phyloP scores from a whole-genome alignment of 1,140 invertebrate genomes.

The Semibalanus balanoides region DNA sequence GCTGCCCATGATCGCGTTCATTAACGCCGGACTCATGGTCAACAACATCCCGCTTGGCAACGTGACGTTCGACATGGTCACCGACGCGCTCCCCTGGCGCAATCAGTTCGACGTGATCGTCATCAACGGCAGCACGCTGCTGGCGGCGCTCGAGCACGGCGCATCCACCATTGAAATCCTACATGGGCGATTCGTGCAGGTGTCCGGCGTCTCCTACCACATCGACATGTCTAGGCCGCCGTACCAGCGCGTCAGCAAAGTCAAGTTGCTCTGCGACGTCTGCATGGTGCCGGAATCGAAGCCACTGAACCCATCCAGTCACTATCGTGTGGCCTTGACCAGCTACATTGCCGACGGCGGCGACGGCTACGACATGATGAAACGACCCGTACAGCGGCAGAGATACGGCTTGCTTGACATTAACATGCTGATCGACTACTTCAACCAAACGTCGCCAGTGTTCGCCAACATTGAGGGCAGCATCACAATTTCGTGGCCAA shows the following conservation, averaged over 20 bases:
- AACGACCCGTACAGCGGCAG: background rate
- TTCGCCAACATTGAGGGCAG: too few species aligned
- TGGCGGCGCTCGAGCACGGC: background rate
- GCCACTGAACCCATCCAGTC: background rate
- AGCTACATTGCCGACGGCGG: background rate
- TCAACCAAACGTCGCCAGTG: background rate
- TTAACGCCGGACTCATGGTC: background rate
- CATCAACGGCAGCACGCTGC: background rate
- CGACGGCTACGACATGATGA: background rate
- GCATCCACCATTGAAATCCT: background rate
- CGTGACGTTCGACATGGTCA: background rate
- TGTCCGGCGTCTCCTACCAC: background rate
- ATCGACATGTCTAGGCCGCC: background rate
- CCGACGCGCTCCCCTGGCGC: background rate
- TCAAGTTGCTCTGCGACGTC: background rate
- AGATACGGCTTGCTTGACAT: background rate
- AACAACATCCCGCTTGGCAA: background rate
- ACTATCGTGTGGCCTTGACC: background rate
- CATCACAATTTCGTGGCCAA: too few species aligned
- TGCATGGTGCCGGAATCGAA: background rate
- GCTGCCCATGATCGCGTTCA: background rate
- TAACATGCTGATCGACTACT: background rate
- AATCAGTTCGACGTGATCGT: background rate
- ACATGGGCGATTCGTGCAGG: background rate
- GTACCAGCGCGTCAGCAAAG: background rate